Conservation (phyloP, 2,888 invertebrate species). For the Chrysolina oricalcia region DNA sequence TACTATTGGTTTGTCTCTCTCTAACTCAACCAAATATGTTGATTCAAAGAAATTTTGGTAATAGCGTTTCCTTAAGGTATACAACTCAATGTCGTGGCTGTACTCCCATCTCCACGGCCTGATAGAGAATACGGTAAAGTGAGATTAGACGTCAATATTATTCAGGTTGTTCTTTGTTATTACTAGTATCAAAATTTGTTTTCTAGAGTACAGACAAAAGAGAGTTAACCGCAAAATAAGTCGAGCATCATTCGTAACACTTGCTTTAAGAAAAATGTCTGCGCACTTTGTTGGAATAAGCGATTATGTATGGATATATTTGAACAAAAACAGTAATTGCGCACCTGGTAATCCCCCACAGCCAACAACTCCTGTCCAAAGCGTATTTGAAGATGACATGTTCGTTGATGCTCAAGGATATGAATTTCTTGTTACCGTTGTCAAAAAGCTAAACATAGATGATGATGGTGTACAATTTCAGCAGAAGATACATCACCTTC, state of each 20-base stretch:
- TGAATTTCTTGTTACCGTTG: not conserved
- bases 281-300: slow-evolving; percentile 54
- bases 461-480: not conserved
- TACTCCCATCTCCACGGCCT: too few relatives aligned
- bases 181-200: not conserved
- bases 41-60: not conserved
- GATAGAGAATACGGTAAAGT: not conserved
- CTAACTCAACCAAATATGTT: too few relatives aligned
- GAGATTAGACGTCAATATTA: not conserved
- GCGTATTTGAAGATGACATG: slow-evolving; percentile 33
- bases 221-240: not conserved
- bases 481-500: not conserved
- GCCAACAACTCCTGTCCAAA: slow-evolving; percentile 30
- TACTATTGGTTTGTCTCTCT: too few relatives aligned
- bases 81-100: too few relatives aligned
- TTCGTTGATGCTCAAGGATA: not conserved
- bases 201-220: not conserved
- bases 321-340: slow-evolving; percentile 48
- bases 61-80: too few relatives aligned
- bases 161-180: not conserved
- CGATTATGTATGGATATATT: slow-evolving; percentile 61
- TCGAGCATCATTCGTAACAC: not conserved
- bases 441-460: not conserved
- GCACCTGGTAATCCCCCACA: slow-evolving; percentile 38
- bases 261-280: slow-evolving; percentile 44